Evolutionary conservation across 2,888 invertebrate species (phyloP), one percentile per base, ranked within the genome.

Genomic region (Dorcus hopei): DNA sequence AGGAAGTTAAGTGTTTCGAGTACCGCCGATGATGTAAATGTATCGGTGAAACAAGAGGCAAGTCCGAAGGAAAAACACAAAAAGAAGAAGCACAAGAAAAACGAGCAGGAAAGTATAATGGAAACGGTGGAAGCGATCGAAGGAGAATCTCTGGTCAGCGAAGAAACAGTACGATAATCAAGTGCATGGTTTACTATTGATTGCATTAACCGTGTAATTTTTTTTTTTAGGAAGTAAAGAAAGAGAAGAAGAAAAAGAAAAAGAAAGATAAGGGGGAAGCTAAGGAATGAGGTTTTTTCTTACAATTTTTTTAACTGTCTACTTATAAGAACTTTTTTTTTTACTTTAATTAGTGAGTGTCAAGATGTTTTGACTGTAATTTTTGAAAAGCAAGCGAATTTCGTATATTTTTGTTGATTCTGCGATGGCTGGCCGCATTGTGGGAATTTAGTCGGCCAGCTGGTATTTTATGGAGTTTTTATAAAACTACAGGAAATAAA

Each of bases 231-330:
- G 76, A 71, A 63, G 73, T 77, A 8, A 84, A 85, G 66, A 86
- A 87, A 72, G 85, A 90, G 64, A 89, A 90, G 77, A 89, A 90
- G 74, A 90, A 90, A 76, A 89, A 89, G 80, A 88, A 88, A 79
- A 89, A 90, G 81, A 90, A 88, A 77, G 85, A 87, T 72, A 86
- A 86, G 77, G 83, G 86, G 59, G 83, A 83, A 68, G 86, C 85
- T 65, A 73, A 74, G 58, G 82, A 82, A 54, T 82, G 80, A 62
- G 72, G 26, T 33, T 6, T 33, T 33, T 33, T 33, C 26, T 33
- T 33, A 33, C 14, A 5, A 33, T 33, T 33, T 33, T 33, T 33
- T 33, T 33, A 33, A 33, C 26, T 33, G 1, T 33, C 26, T 33
- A 33, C 26, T 33, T 33, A 33, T 33, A 33, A 33, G 26, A 33